phyloP scores from a whole-genome alignment of 2,888 invertebrate species.

The Cosmia pyralina region DNA sequence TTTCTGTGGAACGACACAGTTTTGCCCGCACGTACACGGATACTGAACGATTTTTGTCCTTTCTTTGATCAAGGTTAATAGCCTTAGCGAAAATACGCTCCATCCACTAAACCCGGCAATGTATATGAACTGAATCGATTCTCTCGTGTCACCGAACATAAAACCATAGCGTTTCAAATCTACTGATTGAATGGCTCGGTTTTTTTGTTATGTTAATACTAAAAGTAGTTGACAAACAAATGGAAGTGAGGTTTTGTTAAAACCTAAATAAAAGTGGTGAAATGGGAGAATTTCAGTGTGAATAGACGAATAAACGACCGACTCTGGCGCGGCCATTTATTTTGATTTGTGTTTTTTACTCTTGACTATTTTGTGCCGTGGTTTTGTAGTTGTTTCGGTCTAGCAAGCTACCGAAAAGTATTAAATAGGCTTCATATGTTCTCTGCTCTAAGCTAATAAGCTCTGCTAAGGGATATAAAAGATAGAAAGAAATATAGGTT shows the following conservation, averaged over 20 bases:
- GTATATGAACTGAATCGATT: slow-evolving; percentile 50
- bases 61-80: slow-evolving; percentile 76
- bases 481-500: not conserved
- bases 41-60: slow-evolving; percentile 66
- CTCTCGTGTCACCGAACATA: slow-evolving; percentile 25
- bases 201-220: slow-evolving; percentile 30
- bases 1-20: slow-evolving; percentile 68
- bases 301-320: slow-evolving; percentile 51
- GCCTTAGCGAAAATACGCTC: slow-evolving; percentile 69
- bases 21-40: slow-evolving; percentile 57
- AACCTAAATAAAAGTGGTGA: slow-evolving; percentile 39
- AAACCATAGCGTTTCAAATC: slow-evolving; percentile 43
- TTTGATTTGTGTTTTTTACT: slow-evolving; percentile 52
- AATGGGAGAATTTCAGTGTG: slow-evolving; percentile 34
- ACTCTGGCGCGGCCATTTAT: slow-evolving; percentile 35
- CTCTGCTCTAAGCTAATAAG: too few relatives aligned
- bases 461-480: not conserved
- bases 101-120: slow-evolving; percentile 66
- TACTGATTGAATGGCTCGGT: slow-evolving; percentile 33
- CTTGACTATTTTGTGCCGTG: slow-evolving; percentile 22
- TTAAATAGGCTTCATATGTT: not conserved
- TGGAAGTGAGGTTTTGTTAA: slow-evolving; percentile 38
- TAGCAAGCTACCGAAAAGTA: not conserved
- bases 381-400: slow-evolving; percentile 19
- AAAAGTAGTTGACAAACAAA: slow-evolving; percentile 55